Conservation (phyloP, 2,888 invertebrate species). For the Drosophila quinaria region DNA sequence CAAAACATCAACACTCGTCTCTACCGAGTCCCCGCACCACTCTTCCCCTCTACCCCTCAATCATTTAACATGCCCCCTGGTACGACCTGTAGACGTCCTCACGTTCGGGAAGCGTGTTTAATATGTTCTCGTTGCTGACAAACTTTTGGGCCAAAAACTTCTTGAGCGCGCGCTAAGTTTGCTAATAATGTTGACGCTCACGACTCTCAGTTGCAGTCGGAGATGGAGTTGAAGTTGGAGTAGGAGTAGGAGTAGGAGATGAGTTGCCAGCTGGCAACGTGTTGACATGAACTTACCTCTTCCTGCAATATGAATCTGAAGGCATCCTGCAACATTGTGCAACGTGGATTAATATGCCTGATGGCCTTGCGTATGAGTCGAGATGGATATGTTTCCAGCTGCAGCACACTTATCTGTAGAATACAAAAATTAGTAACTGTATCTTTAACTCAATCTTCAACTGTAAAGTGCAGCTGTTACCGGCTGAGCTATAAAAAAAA, state of each 20-base stretch:
- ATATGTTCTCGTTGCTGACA: conserved; percentile 74
- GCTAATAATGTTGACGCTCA: conserved; percentile 74
- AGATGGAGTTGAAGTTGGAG: conserved; percentile 12
- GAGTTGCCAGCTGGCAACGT: conserved; percentile 41
- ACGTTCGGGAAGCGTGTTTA: conserved; percentile 68
- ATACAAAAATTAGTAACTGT: conserved; percentile 16
- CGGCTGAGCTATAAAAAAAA: conserved; percentile 40
- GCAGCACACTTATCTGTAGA: conserved; percentile 79
- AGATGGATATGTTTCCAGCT: conserved; percentile 84
- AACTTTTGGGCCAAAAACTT: conserved; percentile 74
- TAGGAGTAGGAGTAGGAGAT: conserved; percentile 2
- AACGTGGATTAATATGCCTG: conserved; percentile 76
- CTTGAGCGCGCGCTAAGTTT: conserved; percentile 74
- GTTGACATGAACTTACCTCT: conserved; percentile 80
- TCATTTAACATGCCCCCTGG: background rate
- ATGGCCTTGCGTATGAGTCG: conserved; percentile 83
- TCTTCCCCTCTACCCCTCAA: too few species aligned
- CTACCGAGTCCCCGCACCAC: background rate
- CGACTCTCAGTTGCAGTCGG: conserved; percentile 32
- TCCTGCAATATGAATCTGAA: conserved; percentile 83
- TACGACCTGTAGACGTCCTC: conserved; percentile 33
- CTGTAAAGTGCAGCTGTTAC: conserved; percentile 24
- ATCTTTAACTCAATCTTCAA: background rate
- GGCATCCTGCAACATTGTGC: conserved; percentile 77
- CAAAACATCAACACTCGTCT: conserved; percentile 79